Percentiles rank a stretch among this genome's conserved stretches.
phyloP scores from a whole-genome alignment of 2,888 invertebrate species.

The Sinotaia quadrata region DNA sequence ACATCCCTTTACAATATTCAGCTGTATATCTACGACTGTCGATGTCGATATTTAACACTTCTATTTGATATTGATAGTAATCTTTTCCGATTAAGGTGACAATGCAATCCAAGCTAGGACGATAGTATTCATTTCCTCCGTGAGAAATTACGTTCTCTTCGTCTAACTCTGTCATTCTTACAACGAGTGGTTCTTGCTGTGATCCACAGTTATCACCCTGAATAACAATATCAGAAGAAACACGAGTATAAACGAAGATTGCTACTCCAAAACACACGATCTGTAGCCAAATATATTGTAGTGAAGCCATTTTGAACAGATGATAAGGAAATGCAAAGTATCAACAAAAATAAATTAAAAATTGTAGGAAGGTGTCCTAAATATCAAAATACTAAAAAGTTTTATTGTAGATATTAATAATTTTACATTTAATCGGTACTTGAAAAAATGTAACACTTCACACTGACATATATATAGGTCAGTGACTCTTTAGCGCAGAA shows the following conservation, averaged over 20 bases:
- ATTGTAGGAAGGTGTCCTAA: too few species aligned
- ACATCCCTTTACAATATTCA: constrained; percentile 35
- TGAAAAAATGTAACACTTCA: too few species aligned
- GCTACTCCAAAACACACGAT: too few species aligned
- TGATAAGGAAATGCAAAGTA: too few species aligned
- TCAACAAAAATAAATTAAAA: too few species aligned
- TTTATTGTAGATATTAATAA: too few species aligned
- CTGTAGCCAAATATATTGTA: too few species aligned
- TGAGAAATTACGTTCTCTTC: constrained; percentile 40
- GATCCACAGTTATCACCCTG: constrained; percentile 41
- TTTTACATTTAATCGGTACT: too few species aligned
- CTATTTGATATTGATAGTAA: constrained; percentile 44
- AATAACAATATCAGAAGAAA: constrained; percentile 36
- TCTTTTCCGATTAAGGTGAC: constrained; percentile 46
- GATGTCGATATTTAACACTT: constrained; percentile 38
- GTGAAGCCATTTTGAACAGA: too few species aligned
- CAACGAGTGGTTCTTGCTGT: constrained; percentile 35
- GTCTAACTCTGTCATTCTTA: constrained; percentile 33
- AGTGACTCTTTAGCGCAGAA: too few species aligned
- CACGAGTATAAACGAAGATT: neutral
- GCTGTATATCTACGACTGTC: constrained; percentile 37
- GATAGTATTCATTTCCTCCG: constrained; percentile 36
- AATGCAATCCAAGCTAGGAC: constrained; percentile 43
- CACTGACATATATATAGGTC: too few species aligned
- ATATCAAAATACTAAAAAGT: too few species aligned